These are phyloP conservation scores for Ageneiosus marmoratus DNA, from an alignment of 2,113 vertebrate genomes.

Conservation along the genomic window DNA sequence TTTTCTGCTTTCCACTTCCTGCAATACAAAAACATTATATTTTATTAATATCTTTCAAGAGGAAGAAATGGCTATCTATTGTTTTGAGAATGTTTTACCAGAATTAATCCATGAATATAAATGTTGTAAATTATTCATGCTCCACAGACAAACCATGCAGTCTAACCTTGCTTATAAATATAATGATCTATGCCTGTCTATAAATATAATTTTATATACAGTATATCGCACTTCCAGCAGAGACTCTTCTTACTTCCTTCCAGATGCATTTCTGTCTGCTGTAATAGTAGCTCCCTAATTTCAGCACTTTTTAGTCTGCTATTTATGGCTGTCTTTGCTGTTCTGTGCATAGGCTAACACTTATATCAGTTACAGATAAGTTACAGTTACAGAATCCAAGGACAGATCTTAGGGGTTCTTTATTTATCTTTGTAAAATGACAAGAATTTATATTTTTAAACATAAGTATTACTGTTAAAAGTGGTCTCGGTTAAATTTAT, in stretches of 20 bases:
- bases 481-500: background rate
- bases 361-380: conserved; percentile 8
- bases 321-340: conserved; percentile 25
- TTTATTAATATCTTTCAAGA: background rate
- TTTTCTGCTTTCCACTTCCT: conserved; percentile 45
- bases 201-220: background rate
- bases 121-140: no score
- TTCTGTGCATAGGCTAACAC: background rate
- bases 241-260: conserved; percentile 2
- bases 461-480: background rate
- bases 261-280: background rate
- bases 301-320: background rate
- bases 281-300: background rate
- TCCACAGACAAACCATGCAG: background rate
- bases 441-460: background rate
- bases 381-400: conserved; percentile 20
- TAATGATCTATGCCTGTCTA: background rate
- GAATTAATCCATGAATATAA: background rate
- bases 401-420: background rate
- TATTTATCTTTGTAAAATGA: background rate
- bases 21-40: conserved; percentile 12
- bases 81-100: background rate
- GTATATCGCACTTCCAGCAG: background rate
- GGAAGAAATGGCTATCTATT: background rate
- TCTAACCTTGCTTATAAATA: background rate